Conservation (phyloP, 2,888 invertebrate species). For the Rhamnusium bicolor region DNA sequence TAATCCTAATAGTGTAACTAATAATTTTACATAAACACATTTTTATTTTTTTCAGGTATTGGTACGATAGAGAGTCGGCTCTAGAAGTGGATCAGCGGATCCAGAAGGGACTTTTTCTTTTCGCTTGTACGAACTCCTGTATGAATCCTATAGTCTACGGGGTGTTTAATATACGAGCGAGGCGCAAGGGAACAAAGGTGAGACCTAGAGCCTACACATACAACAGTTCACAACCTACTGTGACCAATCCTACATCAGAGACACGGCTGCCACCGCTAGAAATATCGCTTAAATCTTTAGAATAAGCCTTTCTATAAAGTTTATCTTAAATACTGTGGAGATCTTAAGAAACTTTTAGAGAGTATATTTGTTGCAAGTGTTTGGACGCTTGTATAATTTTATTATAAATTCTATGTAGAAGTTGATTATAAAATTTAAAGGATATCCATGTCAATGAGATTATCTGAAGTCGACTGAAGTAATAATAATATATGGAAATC, state of each 20-base stretch:
- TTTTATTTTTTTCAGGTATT: conserved; percentile 77
- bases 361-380: not conserved
- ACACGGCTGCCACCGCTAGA: conserved; percentile 64
- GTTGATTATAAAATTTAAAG: not conserved
- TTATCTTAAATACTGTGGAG: not conserved
- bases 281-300: conserved; percentile 63
- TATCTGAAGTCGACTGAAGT: not conserved
- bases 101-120: conserved; percentile 90
- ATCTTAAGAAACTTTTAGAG: not conserved
- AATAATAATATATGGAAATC: no score
- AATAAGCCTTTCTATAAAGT: conserved; percentile 44
- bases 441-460: not conserved
- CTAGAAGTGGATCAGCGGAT: conserved; percentile 81
- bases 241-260: conserved; percentile 56
- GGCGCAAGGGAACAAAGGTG: conserved; percentile 67
- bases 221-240: conserved; percentile 50
- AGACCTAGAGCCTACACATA: conserved; percentile 67
- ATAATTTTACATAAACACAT: not conserved
- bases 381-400: not conserved
- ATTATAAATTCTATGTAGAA: not conserved
- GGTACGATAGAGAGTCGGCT: conserved; percentile 84
- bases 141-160: conserved; percentile 98
- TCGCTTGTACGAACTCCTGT: conserved; percentile 97
- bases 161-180: conserved; percentile 83
- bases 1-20: not conserved